phyloP scores from a whole-genome alignment of 2,797 vertebrate species.

The Phataginus tetradactyla region DNA sequence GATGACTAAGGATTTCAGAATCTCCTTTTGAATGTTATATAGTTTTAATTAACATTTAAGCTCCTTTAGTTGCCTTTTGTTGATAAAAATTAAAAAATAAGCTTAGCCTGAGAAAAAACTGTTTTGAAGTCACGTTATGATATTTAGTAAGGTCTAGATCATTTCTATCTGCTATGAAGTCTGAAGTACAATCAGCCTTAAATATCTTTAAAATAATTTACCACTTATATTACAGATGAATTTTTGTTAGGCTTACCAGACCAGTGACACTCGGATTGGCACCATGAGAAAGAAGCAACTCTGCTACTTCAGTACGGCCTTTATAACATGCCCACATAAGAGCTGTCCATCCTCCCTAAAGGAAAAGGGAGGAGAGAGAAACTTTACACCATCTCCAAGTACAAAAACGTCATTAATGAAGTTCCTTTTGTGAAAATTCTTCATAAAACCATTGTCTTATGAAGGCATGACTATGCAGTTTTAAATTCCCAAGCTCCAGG shows the following conservation, averaged over 20 bases:
- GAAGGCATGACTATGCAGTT: not conserved
- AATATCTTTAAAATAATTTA: not conserved
- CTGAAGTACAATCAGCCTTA: not conserved
- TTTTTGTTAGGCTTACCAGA: constrained; percentile 89
- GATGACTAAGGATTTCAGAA: not conserved
- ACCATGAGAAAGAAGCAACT: constrained; percentile 92
- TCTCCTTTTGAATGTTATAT: not conserved
- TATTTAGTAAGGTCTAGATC: not conserved
- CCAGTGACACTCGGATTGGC: constrained; percentile 96
- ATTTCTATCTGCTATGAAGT: not conserved
- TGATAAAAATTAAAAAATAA: not conserved
- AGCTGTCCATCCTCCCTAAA: constrained; percentile 97
- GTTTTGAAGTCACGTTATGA: not conserved
- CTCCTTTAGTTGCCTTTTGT: not conserved
- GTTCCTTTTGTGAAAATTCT: not conserved
- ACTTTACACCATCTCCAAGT: not conserved
- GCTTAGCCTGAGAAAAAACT: not conserved
- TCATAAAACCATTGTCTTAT: not conserved
- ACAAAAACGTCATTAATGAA: not conserved
- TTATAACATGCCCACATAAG: constrained; percentile 98
- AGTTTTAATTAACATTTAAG: not conserved
- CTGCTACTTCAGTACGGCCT: constrained; percentile 91
- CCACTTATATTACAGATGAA: not conserved
- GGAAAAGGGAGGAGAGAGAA: constrained; percentile 39
- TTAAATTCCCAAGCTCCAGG: not conserved